A percentile compares a stretch with the other conserved stretches of the same genome.
Evolutionary conservation across 2,888 invertebrate species (phyloP).

Genomic region (Nezara viridula): DNA sequence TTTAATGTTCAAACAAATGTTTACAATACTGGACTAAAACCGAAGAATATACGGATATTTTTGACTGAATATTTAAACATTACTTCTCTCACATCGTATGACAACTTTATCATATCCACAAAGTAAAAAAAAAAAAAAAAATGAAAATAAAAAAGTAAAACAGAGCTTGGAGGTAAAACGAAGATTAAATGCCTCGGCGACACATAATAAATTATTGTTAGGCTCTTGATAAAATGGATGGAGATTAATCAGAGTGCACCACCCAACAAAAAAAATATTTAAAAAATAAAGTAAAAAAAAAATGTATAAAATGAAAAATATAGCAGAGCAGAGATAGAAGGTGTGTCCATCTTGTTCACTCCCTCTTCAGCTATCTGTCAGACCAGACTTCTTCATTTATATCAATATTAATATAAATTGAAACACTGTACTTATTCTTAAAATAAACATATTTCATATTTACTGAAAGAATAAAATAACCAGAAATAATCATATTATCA

Average conservation of each 20-base stretch:
- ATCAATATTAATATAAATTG: neutral
- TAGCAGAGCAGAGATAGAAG: neutral
- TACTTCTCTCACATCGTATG: neutral
- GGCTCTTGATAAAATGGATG: conserved; percentile 33
- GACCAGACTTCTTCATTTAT: neutral
- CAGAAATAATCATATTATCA: too few species aligned
- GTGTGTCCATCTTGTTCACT: neutral
- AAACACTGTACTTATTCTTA: neutral
- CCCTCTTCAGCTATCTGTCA: neutral
- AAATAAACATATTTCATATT: too few species aligned
- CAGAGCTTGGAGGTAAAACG: neutral
- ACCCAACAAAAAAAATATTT: neutral
- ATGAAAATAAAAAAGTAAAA: neutral
- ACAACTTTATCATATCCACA: neutral
- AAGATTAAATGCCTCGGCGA: conserved; percentile 4
- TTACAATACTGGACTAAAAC: too few species aligned
- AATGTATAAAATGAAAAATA: neutral
- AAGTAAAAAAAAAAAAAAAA: neutral
- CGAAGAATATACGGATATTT: too few species aligned
- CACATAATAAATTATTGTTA: conserved; percentile 37
- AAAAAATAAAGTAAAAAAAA: neutral
- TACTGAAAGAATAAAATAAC: too few species aligned
- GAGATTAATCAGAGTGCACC: neutral
- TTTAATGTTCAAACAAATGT: too few species aligned
- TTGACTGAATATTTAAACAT: too few species aligned